Conservation (phyloP, 2,888 invertebrate genomes). For the Hypsopygia costalis region DNA sequence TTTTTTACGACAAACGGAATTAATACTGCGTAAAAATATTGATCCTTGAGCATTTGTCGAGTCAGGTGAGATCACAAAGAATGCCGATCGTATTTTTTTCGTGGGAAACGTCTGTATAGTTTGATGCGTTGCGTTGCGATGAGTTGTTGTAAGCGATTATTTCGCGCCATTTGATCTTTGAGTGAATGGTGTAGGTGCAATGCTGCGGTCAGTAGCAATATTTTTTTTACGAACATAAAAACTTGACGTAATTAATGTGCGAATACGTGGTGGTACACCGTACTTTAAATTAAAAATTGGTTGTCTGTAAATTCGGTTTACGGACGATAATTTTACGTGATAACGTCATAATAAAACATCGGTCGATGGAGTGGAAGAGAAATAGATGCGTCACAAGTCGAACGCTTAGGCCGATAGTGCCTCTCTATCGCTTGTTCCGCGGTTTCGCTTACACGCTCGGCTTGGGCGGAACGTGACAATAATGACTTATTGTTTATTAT, state of each 20-base stretch:
- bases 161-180: constrained; percentile 20
- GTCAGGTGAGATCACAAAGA: constrained; percentile 19
- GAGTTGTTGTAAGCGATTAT: constrained; percentile 6
- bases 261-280: no score
- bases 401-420: no score
- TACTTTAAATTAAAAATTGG: no score
- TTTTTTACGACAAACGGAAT: constrained; percentile 2
- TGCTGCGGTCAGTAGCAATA: constrained; percentile 21
- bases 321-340: no score
- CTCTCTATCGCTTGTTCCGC: no score
- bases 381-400: no score
- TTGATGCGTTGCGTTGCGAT: constrained; percentile 8
- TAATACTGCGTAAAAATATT: constrained; percentile 29
- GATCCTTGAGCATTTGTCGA: constrained; percentile 15
- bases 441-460: no score
- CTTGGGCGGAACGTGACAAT: no score
- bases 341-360: no score
- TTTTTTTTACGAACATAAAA: constrained; percentile 11
- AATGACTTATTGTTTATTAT: no score
- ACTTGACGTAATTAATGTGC: constrained; percentile 18
- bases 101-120: constrained; percentile 19
- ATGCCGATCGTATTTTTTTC: constrained; percentile 13
- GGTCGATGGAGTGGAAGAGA: no score
- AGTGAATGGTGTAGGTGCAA: constrained; percentile 11
- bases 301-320: no score